phyloP scores from a whole-genome alignment of 2,113 vertebrate species.

The Shinisaurus crocodilurus region DNA sequence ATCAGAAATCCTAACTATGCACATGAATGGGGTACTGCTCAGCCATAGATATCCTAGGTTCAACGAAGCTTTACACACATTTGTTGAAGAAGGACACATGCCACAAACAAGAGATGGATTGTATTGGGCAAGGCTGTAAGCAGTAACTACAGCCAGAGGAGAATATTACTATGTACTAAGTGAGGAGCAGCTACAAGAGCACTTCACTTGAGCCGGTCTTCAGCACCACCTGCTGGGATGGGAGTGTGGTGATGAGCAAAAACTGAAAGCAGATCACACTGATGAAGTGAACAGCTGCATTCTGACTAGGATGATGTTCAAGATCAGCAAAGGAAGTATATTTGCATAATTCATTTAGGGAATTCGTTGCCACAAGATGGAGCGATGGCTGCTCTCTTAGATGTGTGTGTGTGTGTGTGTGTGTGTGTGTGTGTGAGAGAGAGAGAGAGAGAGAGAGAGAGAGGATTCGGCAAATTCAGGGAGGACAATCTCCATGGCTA shows the following conservation, averaged over 20 bases:
- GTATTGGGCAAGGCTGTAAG: not conserved
- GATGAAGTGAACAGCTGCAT: not conserved
- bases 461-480: not conserved
- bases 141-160: not conserved
- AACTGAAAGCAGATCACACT: too few relatives aligned
- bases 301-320: not conserved
- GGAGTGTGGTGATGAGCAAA: not conserved
- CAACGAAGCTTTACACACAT: not conserved
- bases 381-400: not conserved
- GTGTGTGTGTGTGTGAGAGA: not conserved
- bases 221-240: conserved; percentile 31
- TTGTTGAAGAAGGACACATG: not conserved
- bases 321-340: not conserved
- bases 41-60: not conserved
- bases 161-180: not conserved
- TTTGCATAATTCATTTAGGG: not conserved
- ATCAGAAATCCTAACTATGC: not conserved
- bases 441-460: too few relatives aligned
- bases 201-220: conserved; percentile 11
- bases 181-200: not conserved
- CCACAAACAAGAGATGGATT: not conserved
- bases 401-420: not conserved
- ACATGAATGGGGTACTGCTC: not conserved
- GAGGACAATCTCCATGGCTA: not conserved
- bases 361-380: not conserved